Percentiles rank a stretch among this genome's conserved stretches.
Conservation (phyloP, 2,797 vertebrate genomes). For the Periparus ater region DNA sequence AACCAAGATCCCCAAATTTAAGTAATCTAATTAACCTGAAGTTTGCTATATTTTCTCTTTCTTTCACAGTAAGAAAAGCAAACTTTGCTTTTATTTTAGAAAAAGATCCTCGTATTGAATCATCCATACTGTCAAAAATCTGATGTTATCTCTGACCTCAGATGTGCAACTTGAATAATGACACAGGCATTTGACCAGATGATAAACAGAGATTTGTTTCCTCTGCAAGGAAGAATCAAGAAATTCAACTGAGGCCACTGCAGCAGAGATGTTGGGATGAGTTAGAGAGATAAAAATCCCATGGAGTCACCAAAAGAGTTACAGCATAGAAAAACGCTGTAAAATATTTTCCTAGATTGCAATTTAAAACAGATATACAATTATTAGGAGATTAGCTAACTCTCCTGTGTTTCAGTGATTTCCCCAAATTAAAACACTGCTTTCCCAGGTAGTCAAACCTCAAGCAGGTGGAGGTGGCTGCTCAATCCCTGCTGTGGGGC, state of each 20-base stretch:
- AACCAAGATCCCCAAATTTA: not conserved
- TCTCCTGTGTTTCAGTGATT: not conserved
- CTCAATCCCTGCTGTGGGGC: not conserved
- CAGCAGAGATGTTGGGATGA: not conserved
- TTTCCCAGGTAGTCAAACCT: not conserved
- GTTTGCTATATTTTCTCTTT: not conserved
- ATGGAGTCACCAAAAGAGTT: not conserved
- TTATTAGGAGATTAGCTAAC: not conserved
- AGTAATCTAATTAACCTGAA: not conserved
- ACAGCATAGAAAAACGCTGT: rapidly evolving
- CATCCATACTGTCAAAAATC: not conserved
- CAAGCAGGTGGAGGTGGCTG: not conserved
- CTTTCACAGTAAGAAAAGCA: not conserved
- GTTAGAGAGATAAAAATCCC: not conserved
- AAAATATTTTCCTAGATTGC: not conserved
- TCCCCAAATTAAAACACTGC: rapidly evolving
- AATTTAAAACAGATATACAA: not conserved
- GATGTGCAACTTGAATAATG: not conserved
- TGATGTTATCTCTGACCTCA: not conserved
- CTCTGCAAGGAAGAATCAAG: not conserved
- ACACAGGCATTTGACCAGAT: not conserved
- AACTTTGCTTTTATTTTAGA: not conserved
- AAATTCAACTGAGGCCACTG: not conserved
- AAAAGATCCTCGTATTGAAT: not conserved
- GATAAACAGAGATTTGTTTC: slow-evolving; percentile 28